Conservation (phyloP, 2,113 vertebrate genomes). For the Enhydra lutris region DNA sequence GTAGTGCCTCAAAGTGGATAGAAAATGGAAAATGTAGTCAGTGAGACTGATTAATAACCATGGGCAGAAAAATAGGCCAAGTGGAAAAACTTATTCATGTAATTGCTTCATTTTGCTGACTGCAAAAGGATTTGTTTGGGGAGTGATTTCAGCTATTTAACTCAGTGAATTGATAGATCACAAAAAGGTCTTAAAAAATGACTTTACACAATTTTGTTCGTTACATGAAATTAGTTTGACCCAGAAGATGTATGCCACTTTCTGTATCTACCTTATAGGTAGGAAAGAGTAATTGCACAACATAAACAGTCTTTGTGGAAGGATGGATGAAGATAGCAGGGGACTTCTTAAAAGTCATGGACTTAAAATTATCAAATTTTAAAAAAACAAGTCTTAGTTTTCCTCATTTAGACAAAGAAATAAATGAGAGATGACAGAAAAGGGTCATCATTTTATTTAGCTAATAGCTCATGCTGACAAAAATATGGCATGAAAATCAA, state of each 20-base stretch:
- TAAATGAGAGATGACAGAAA: neutral
- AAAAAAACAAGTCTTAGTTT: neutral
- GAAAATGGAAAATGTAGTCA: slow-evolving; percentile 56
- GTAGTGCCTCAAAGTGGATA: slow-evolving; percentile 36
- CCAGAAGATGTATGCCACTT: neutral
- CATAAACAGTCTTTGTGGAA: neutral
- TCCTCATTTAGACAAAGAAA: neutral
- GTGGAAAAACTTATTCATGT: slow-evolving; percentile 71
- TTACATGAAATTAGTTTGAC: neutral
- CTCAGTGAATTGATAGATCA: slow-evolving; percentile 47
- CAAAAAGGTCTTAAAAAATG: slow-evolving; percentile 20
- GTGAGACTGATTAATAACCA: slow-evolving; percentile 67
- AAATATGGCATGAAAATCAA: slow-evolving; percentile 28
- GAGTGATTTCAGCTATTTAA: slow-evolving; percentile 46
- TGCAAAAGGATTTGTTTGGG: slow-evolving; percentile 61
- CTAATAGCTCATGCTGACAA: neutral
- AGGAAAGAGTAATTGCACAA: neutral
- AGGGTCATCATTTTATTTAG: neutral
- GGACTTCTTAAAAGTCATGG: neutral
- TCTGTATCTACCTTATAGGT: neutral
- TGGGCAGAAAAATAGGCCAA: slow-evolving; percentile 67
- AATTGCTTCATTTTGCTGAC: slow-evolving; percentile 69
- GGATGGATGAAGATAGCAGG: neutral
- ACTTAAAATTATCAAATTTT: neutral
- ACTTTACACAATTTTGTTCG: neutral